Evolutionary conservation across 2,797 vertebrate genomes (phyloP).

Genomic region (Premnoplex brunnescens): DNA sequence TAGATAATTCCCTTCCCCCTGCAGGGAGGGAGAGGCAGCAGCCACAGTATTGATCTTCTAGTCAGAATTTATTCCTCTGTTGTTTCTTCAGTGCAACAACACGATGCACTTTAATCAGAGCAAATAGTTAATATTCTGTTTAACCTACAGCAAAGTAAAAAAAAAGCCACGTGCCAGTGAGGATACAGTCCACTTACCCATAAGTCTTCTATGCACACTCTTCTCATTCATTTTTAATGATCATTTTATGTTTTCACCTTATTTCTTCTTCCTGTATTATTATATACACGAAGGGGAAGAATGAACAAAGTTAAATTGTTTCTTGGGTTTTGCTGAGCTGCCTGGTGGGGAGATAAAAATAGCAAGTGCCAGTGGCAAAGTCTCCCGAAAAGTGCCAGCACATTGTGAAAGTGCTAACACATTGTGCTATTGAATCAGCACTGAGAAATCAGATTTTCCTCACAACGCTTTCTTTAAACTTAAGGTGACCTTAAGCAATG

Average conservation of each 20-base stretch:
- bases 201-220: not conserved
- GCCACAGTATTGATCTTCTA: not conserved
- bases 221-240: constrained; percentile 51
- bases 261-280: constrained; percentile 32
- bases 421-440: constrained; percentile 69
- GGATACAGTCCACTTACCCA: not conserved
- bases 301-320: constrained; percentile 62
- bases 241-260: constrained; percentile 41
- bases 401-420: constrained; percentile 14
- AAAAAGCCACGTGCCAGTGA: not conserved
- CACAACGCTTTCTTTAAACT: constrained; percentile 30
- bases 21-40: not conserved
- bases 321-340: constrained; percentile 66
- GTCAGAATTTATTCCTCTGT: not conserved
- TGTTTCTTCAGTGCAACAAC: not conserved
- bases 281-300: constrained; percentile 29
- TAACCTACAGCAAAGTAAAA: not conserved
- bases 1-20: not conserved
- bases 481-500: constrained; percentile 62
- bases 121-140: constrained; percentile 38
- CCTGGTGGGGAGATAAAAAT: constrained; percentile 68
- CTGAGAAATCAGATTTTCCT: constrained; percentile 67
- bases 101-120: not conserved
- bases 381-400: constrained; percentile 54
- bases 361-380: constrained; percentile 63